Base-by-base conservation (phyloP, 2,888 invertebrate species). In the Diplolepis rosae region DNA sequence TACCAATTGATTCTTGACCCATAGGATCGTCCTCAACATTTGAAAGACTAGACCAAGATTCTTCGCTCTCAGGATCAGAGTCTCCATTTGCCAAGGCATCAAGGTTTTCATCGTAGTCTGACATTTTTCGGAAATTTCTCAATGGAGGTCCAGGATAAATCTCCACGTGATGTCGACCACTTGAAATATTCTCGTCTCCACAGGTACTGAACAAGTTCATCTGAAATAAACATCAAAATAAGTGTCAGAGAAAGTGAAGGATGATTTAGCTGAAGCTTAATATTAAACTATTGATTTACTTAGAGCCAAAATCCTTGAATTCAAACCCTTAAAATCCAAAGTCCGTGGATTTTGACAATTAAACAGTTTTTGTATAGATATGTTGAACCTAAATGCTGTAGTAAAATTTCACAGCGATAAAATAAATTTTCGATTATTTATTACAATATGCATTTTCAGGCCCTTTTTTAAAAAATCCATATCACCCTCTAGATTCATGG, bases 121-220 rank as follows among this genome's bases (percentile, higher is more conserved):
- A 4, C 9, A 79, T 73, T 87, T 87, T 76, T 1, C 89, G 82
- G 7, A 84, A 84, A 70, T 85, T 85, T 48, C 88, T 82, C 48
- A 85, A 79, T 1, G 93, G 91, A 9, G 92, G 92, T 13, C 94
- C 94, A 4, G 95, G 96, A 87, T 95, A 96, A 82, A 94, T 93
- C 87, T 96, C 96, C 1, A 94, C 91, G 79, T 95, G 95, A 85
- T 95, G 95, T 68, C 93, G 92, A 35, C 94, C 94, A 27, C 92
- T 93, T 24, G 94, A 91, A 66, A 92, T 91, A 42, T 91, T 92
- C 81, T 95, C 89, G 66, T 90, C 95, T 0, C 94, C 95, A 78
- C 96, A 96, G 13, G 95, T 95, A 71, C 93, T 94, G 86, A 96
- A 96, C n/a, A 93, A 92, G 76, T 95, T 95, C 75, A 94, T 89